phyloP scores from a whole-genome alignment of 2,113 vertebrate species.

The Gavialis gangeticus region DNA sequence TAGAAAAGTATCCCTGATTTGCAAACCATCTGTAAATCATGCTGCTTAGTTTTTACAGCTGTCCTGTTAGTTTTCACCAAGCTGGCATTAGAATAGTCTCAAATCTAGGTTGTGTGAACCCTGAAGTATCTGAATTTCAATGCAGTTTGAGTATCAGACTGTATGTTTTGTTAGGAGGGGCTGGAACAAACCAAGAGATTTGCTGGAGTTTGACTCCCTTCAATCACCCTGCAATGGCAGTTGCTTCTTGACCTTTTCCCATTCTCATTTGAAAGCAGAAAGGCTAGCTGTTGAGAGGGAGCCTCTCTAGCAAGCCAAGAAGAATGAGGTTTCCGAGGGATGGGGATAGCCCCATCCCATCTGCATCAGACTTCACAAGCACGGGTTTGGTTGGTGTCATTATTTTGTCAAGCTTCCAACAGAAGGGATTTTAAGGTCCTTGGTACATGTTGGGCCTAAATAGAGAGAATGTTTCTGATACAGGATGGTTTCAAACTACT shows the following conservation, averaged over 20 bases:
- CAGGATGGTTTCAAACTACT: neutral
- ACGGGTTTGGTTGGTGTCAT: accelerated
- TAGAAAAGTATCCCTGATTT: neutral
- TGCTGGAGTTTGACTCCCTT: neutral
- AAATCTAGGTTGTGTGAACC: neutral
- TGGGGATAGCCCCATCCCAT: neutral
- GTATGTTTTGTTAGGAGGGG: neutral
- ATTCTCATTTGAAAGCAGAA: neutral
- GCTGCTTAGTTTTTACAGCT: neutral
- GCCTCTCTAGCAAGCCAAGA: neutral
- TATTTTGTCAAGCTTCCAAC: neutral
- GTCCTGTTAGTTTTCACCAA: neutral
- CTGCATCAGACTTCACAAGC: neutral
- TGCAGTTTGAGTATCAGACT: neutral
- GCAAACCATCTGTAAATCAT: neutral
- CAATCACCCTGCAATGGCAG: neutral
- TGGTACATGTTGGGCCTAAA: neutral
- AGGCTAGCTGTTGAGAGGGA: neutral
- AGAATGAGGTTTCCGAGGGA: neutral
- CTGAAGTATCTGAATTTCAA: neutral
- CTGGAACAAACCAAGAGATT: neutral
- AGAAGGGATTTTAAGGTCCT: neutral
- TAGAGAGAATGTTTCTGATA: neutral
- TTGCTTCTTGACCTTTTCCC: neutral
- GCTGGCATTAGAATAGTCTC: neutral